Evolutionary conservation across 2,113 vertebrate species (phyloP).

Genomic region (Glaucomys volans): DNA sequence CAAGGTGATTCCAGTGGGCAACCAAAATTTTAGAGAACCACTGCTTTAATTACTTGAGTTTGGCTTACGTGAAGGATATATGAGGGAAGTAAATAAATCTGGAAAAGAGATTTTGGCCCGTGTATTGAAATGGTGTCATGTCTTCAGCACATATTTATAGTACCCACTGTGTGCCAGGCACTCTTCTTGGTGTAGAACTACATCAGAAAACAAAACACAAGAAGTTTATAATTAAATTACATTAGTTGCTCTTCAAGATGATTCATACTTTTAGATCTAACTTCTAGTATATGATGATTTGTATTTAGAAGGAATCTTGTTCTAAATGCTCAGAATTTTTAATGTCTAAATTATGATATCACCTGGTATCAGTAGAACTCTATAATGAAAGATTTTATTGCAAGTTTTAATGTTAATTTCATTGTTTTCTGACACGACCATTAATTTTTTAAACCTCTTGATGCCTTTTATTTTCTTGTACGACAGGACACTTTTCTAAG

Average conservation of each 20-base stretch:
- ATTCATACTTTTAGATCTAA: slow-evolving; percentile 37
- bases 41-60: not conserved
- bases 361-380: not conserved
- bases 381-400: not conserved
- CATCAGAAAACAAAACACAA: not conserved
- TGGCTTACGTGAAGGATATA: not conserved
- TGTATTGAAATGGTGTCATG: not conserved
- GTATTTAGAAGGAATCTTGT: slow-evolving; percentile 25
- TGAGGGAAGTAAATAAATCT: not conserved
- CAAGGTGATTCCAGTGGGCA: not conserved
- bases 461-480: not conserved
- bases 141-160: not conserved
- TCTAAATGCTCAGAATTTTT: slow-evolving; percentile 38
- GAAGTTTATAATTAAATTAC: not conserved
- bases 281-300: not conserved
- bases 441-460: not conserved
- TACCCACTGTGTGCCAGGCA: not conserved
- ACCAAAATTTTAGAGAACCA: not conserved
- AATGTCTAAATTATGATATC: slow-evolving; percentile 35
- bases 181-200: not conserved
- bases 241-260: not conserved
- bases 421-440: not conserved
- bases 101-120: not conserved
- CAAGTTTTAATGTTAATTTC: not conserved
- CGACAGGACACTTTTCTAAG: not conserved